phyloP scores from a whole-genome alignment of 2,113 vertebrate genomes.

The Anolis sagrei region DNA sequence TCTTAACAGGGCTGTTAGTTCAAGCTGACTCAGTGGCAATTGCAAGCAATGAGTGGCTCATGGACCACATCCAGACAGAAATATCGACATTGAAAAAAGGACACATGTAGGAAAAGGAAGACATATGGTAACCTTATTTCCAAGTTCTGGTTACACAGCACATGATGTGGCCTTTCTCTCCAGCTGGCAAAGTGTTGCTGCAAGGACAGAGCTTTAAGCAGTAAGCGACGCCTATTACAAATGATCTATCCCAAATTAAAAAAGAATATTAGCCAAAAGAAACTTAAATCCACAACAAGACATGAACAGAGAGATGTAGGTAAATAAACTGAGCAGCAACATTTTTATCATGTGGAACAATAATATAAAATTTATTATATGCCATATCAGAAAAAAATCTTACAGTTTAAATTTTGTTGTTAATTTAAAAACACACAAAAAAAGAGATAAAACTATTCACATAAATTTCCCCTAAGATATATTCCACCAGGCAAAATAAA shows the following conservation, averaged over 20 bases:
- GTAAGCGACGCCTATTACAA: background rate
- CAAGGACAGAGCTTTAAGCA: background rate
- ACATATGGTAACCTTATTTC: too few relatives aligned
- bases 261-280: background rate
- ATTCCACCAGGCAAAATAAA: conserved; percentile 5
- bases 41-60: too few relatives aligned
- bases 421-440: conserved; percentile 17
- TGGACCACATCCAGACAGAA: too few relatives aligned
- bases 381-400: conserved; percentile 6
- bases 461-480: background rate
- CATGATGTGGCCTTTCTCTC: too few relatives aligned
- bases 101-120: too few relatives aligned
- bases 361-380: background rate
- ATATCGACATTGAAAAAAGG: too few relatives aligned
- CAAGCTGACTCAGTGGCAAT: too few relatives aligned
- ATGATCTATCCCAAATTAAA: background rate
- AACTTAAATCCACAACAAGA: background rate
- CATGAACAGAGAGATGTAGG: background rate
- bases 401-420: conserved; percentile 25
- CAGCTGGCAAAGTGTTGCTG: background rate
- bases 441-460: background rate
- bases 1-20: too few relatives aligned
- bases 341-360: background rate
- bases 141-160: too few relatives aligned
- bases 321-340: background rate